A percentile compares a stretch with the other conserved stretches of the same genome.
Conservation (phyloP, 2,113 vertebrate genomes). For the Proteles cristata region DNA sequence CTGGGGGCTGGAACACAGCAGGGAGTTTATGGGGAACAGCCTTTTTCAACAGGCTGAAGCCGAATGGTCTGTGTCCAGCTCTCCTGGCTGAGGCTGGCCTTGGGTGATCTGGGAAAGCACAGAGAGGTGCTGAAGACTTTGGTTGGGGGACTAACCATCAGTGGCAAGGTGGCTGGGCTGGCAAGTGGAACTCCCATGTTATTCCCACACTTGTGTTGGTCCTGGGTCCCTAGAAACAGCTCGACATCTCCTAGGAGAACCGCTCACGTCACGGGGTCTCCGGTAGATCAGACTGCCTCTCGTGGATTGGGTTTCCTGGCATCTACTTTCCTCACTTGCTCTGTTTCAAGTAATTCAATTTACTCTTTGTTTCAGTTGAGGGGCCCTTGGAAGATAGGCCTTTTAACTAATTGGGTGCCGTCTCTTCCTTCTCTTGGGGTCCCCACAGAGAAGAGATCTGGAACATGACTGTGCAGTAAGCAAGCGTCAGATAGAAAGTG, state of each 20-base stretch:
- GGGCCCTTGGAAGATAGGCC: neutral
- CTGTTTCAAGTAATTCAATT: conserved; percentile 21
- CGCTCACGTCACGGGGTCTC: conserved; percentile 2
- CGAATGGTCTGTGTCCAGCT: neutral
- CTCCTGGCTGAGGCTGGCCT: neutral
- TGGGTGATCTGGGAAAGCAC: neutral
- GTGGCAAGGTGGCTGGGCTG: neutral
- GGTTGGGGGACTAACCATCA: neutral
- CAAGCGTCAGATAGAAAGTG: conserved; percentile 51
- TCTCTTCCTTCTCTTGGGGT: conserved; percentile 44
- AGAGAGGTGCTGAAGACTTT: neutral
- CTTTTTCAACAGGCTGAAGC: neutral
- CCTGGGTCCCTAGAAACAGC: conserved; percentile 50
- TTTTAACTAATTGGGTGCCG: conserved; percentile 25
- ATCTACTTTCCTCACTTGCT: neutral
- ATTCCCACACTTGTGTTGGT: conserved; percentile 14
- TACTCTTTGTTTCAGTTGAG: neutral
- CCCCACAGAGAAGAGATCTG: conserved; percentile 42
- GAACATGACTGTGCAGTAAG: conserved; percentile 51
- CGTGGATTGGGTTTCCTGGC: neutral
- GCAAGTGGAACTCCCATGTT: conserved; percentile 55
- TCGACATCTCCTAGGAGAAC: conserved; percentile 46
- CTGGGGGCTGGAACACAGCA: neutral
- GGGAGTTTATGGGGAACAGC: rapidly evolving
- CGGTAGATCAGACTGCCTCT: neutral